phyloP scores from a whole-genome alignment of 1,140 invertebrate species.

The Drosophila ironensis region DNA sequence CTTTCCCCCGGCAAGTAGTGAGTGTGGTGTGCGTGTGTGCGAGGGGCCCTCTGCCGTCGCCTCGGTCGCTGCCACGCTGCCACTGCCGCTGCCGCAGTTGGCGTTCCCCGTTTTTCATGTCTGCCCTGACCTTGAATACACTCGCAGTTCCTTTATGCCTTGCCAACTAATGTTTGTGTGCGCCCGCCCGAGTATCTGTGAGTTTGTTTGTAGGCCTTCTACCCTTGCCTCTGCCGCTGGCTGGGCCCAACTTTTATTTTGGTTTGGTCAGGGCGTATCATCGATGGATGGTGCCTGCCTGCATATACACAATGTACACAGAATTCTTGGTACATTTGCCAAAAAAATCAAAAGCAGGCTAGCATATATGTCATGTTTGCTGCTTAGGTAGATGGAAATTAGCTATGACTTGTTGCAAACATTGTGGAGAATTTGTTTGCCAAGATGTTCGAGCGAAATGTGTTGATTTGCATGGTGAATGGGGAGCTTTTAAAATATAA shows the following conservation, averaged over 20 bases:
- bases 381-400: constrained; percentile 63
- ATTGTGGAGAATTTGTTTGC: constrained; percentile 35
- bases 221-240: constrained; percentile 22
- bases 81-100: constrained; percentile 26
- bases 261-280: constrained; percentile 21
- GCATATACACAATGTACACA: constrained; percentile 35
- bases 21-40: constrained; percentile 17
- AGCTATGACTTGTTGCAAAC: constrained; percentile 46
- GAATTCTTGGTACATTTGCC: not conserved
- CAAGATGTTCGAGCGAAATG: constrained; percentile 8
- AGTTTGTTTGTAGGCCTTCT: constrained; percentile 49
- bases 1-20: not conserved
- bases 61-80: constrained; percentile 1
- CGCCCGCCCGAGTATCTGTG: constrained; percentile 7
- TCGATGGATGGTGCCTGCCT: constrained; percentile 13
- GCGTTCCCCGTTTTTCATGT: constrained; percentile 58
- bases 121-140: constrained; percentile 78
- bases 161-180: constrained; percentile 46
- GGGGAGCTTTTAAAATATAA: constrained; percentile 29
- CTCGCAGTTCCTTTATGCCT: constrained; percentile 63
- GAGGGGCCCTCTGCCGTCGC: not conserved
- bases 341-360: constrained; percentile 1
- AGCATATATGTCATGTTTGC: constrained; percentile 46
- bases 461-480: constrained; percentile 18
- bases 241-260: constrained; percentile 22